Evolutionary conservation across 2,113 vertebrate species (phyloP).

Genomic region (Pseudopipra pipra): DNA sequence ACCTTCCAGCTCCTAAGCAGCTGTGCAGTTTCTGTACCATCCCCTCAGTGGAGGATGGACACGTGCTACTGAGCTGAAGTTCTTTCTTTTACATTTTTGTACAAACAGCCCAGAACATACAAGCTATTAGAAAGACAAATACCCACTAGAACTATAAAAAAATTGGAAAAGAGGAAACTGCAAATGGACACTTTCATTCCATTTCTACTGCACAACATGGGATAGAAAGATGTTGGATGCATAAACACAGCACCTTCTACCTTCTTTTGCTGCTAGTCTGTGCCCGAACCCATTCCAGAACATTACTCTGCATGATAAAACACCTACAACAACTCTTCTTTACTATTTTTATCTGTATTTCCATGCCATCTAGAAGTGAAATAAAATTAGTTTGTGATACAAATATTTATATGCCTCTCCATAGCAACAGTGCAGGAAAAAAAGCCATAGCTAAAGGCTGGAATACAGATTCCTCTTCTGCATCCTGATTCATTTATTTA

Average conservation of each 20-base stretch:
- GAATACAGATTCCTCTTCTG: background rate
- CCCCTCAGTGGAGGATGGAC: background rate
- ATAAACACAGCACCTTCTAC: background rate
- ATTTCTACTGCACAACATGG: background rate
- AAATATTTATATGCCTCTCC: slow-evolving; percentile 45
- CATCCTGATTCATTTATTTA: background rate
- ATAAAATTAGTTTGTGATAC: slow-evolving; percentile 13
- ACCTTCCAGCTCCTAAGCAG: background rate
- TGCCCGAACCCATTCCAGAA: background rate
- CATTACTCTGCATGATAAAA: background rate
- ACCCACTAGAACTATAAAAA: background rate
- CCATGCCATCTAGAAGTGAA: background rate
- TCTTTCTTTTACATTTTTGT: background rate
- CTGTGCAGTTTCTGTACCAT: background rate
- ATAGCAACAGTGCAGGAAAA: slow-evolving; percentile 14
- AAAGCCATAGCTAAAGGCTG: background rate
- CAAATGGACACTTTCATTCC: background rate
- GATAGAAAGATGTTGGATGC: background rate
- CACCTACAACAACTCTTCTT: background rate
- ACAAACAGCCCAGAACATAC: background rate
- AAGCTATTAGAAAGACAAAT: background rate
- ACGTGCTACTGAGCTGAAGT: background rate
- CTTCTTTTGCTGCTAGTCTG: background rate
- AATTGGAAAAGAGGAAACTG: background rate
- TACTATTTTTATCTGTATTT: slow-evolving; percentile 15